phyloP scores from a whole-genome alignment of 2,888 invertebrate genomes.

The Plemyria rubiginata region DNA sequence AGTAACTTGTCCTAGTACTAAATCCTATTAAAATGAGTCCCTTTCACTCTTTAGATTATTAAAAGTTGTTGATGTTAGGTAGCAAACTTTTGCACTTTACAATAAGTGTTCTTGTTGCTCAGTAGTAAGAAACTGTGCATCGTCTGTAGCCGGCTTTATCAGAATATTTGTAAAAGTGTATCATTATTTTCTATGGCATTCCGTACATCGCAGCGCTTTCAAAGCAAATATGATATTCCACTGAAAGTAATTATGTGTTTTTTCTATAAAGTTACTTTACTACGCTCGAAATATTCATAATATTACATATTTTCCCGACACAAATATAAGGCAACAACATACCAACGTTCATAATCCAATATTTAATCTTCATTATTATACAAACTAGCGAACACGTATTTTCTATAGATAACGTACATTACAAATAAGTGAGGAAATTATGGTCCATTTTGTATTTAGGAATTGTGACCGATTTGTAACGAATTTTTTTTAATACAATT shows the following conservation, averaged over 20 bases:
- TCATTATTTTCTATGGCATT: constrained; percentile 3
- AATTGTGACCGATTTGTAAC: constrained; percentile 48
- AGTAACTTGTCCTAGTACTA: too few species aligned
- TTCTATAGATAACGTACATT: background rate
- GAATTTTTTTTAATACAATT: constrained; percentile 32
- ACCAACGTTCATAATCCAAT: background rate
- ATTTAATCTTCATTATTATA: background rate
- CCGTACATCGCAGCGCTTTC: background rate
- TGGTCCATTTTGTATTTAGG: constrained; percentile 39
- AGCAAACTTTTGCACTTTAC: too few species aligned
- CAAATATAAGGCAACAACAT: background rate
- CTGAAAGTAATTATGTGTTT: background rate
- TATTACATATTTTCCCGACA: constrained; percentile 1
- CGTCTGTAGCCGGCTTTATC: background rate
- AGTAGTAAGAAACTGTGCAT: background rate
- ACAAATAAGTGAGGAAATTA: background rate
- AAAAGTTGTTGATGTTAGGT: too few species aligned
- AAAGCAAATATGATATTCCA: background rate
- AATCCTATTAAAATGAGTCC: too few species aligned
- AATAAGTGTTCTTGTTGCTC: too few species aligned
- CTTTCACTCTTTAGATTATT: too few species aligned
- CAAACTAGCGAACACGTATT: constrained; percentile 7
- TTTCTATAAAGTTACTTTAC: background rate
- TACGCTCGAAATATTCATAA: background rate
- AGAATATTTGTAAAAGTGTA: background rate